Evolutionary conservation across 2,797 vertebrate species (phyloP).

Genomic region (Paramormyrops hopkinsi): DNA sequence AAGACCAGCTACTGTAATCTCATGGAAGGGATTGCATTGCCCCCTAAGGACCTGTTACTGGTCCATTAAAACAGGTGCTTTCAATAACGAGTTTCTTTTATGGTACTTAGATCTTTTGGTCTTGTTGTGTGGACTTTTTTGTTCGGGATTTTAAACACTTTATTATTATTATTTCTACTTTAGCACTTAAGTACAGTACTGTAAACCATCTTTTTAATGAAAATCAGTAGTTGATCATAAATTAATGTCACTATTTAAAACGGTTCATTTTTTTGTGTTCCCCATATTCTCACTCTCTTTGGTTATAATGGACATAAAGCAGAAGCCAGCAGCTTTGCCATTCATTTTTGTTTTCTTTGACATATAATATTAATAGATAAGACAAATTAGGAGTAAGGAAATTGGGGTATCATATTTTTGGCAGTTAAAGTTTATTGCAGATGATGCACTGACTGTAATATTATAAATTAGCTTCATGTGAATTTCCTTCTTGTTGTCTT

Average conservation of each 20-base stretch:
- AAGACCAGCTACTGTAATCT: not conserved
- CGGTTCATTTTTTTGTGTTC: not conserved
- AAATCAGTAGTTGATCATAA: not conserved
- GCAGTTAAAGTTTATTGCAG: not conserved
- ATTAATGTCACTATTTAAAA: not conserved
- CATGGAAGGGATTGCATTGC: not conserved
- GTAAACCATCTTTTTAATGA: not conserved
- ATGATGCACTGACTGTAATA: not conserved
- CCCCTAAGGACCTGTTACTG: not conserved
- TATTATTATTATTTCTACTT: not conserved
- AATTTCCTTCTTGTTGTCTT: not conserved
- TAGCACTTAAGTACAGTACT: not conserved
- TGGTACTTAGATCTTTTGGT: not conserved
- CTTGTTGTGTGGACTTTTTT: not conserved
- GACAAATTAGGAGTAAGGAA: not conserved
- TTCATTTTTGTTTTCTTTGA: not conserved
- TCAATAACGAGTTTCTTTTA: not conserved
- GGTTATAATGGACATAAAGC: not conserved
- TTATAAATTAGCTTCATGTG: not conserved
- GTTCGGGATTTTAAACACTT: not conserved
- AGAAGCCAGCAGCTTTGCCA: not conserved
- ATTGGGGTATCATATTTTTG: not conserved
- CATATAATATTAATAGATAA: not conserved
- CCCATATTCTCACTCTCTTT: not conserved
- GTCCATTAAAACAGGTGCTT: not conserved